A percentile compares a stretch with the other conserved stretches of the same genome.
Conservation (phyloP, 2,797 vertebrate species). For the Sardinella longiceps region DNA sequence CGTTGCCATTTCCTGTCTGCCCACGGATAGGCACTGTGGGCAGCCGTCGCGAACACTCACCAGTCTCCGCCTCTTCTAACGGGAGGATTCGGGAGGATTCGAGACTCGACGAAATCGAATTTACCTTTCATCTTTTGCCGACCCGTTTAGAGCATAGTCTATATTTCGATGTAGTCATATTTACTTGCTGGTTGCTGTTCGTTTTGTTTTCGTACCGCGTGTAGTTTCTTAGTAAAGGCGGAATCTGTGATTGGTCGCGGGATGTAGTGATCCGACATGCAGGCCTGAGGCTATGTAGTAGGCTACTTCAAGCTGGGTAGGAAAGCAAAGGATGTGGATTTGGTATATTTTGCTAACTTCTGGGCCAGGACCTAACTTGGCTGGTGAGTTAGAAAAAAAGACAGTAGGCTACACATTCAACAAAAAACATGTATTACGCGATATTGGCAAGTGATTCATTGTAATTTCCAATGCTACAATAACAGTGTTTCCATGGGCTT, state of each 20-base stretch:
- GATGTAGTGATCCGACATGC: conserved; percentile 15
- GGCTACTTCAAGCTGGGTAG: conserved; percentile 21
- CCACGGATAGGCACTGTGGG: conserved; percentile 19
- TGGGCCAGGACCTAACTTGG: conserved; percentile 21
- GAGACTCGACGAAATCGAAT: conserved; percentile 1
- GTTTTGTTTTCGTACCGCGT: background rate
- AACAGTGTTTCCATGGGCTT: background rate
- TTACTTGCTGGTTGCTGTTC: background rate
- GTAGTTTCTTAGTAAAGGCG: background rate
- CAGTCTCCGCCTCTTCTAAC: conserved; percentile 23
- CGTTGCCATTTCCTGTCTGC: background rate
- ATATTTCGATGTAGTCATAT: background rate
- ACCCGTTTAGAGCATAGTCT: background rate
- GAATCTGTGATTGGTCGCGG: conserved; percentile 1
- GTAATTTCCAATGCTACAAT: background rate
- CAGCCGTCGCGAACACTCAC: background rate
- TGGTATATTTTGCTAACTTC: conserved; percentile 27
- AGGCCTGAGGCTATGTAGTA: conserved; percentile 26
- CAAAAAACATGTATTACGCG: background rate
- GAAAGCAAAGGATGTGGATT: conserved; percentile 26
- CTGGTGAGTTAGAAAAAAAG: conserved; percentile 20
- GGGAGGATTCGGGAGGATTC: background rate
- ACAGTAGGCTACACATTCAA: background rate
- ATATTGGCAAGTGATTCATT: background rate
- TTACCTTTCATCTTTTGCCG: background rate